Conservation (phyloP, 2,888 invertebrate species). For the Oscheius myriophilus region DNA sequence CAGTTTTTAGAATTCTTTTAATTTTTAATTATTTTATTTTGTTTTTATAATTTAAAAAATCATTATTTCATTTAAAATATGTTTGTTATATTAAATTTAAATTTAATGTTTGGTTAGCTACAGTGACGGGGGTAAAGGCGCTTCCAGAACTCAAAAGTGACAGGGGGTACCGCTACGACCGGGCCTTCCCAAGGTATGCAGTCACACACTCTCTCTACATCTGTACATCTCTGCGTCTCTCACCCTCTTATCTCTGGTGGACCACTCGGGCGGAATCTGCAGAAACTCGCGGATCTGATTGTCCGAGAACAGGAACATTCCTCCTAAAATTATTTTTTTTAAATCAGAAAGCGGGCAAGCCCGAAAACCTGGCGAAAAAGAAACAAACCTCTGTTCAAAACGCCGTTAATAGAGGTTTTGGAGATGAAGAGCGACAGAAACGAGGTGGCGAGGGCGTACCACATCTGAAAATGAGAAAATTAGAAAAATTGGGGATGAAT, state of each 20-base stretch:
- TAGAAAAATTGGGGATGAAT: neutral
- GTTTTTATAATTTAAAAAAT: no score
- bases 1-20: no score
- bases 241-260: constrained; percentile 36
- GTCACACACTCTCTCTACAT: no score
- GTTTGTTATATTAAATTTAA: no score
- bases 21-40: no score
- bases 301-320: constrained; percentile 93
- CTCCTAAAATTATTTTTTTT: constrained; percentile 76
- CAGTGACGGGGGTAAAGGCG: no score
- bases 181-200: no score
- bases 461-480: constrained; percentile 82
- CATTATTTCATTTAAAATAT: no score
- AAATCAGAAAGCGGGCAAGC: neutral
- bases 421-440: constrained; percentile 89
- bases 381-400: constrained; percentile 72
- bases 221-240: neutral
- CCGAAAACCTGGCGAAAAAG: no score
- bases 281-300: constrained; percentile 82
- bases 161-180: no score
- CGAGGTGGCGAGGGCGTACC: constrained; percentile 87
- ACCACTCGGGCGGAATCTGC: constrained; percentile 52
- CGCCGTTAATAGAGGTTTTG: constrained; percentile 94
- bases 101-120: no score
- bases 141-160: no score